Conservation (phyloP, 2,113 vertebrate genomes). For the Crotalus helleri region DNA sequence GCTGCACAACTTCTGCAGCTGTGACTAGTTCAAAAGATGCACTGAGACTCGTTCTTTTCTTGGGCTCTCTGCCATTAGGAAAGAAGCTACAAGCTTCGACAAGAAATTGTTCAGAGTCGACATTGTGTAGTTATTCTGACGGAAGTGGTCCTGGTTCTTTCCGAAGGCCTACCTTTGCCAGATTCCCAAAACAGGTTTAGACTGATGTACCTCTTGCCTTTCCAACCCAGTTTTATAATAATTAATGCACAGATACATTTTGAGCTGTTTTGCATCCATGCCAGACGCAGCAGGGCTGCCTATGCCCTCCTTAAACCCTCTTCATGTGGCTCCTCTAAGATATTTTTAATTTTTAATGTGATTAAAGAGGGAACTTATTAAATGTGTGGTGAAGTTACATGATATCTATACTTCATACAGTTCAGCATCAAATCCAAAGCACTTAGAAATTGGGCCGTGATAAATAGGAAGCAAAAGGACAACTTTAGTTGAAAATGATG, state of each 20-base stretch:
- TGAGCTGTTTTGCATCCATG: background rate
- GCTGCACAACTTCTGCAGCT: conserved; percentile 6
- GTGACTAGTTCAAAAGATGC: conserved; percentile 12
- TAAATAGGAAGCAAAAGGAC: background rate
- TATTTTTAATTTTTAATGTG: background rate
- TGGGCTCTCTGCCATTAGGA: background rate
- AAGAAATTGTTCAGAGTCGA: background rate
- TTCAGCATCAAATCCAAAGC: background rate
- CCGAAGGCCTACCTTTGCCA: background rate
- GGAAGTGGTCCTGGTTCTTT: background rate
- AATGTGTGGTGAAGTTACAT: background rate
- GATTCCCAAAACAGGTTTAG: background rate
- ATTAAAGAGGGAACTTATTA: background rate
- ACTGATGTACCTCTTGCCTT: background rate
- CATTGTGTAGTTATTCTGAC: background rate
- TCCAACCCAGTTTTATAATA: background rate
- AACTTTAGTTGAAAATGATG: background rate
- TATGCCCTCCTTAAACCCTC: background rate
- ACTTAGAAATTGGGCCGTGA: background rate
- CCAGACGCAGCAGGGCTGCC: background rate
- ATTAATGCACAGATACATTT: background rate
- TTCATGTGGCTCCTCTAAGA: background rate
- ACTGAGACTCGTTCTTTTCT: background rate
- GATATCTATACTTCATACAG: background rate
- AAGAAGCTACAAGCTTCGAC: background rate